These are phyloP conservation scores for Acronicta alni DNA, from an alignment of 2,888 invertebrate species.

Conservation along the genomic window DNA sequence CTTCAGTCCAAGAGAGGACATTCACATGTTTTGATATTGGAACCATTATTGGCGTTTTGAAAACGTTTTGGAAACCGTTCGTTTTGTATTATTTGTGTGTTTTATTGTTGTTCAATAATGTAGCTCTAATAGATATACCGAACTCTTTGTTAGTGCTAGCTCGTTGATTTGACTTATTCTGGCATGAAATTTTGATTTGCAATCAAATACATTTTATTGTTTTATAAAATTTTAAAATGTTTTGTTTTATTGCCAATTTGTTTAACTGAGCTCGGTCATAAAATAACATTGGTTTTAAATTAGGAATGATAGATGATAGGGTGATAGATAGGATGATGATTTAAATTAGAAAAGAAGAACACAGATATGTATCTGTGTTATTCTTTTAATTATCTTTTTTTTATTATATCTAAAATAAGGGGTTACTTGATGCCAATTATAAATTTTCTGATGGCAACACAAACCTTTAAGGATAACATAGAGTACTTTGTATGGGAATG, in stretches of 20 bases:
- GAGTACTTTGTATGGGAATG: background rate
- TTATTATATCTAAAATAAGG: no score
- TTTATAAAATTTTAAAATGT: conserved; percentile 1
- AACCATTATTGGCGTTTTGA: background rate
- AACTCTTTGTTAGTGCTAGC: background rate
- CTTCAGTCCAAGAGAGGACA: conserved; percentile 26
- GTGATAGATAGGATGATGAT: no score
- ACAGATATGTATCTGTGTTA: no score
- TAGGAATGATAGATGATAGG: no score
- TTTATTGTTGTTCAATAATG: background rate
- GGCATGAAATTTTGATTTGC: conserved; percentile 24
- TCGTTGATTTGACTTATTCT: conserved; percentile 13
- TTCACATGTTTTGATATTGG: background rate
- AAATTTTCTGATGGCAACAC: no score
- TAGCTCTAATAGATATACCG: background rate
- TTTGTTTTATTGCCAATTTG: background rate
- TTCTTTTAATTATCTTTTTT: no score
- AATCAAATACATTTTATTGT: background rate
- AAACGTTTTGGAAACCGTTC: background rate
- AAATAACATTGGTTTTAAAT: no score
- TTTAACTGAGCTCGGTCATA: no score
- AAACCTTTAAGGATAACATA: no score
- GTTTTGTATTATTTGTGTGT: background rate
- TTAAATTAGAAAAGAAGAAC: no score
- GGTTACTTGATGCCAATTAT: no score